A percentile compares a stretch with the other conserved stretches of the same genome.
These are phyloP conservation scores for Eudorcas thomsonii DNA, from an alignment of 2,113 vertebrate genomes.

Conservation along the genomic window DNA sequence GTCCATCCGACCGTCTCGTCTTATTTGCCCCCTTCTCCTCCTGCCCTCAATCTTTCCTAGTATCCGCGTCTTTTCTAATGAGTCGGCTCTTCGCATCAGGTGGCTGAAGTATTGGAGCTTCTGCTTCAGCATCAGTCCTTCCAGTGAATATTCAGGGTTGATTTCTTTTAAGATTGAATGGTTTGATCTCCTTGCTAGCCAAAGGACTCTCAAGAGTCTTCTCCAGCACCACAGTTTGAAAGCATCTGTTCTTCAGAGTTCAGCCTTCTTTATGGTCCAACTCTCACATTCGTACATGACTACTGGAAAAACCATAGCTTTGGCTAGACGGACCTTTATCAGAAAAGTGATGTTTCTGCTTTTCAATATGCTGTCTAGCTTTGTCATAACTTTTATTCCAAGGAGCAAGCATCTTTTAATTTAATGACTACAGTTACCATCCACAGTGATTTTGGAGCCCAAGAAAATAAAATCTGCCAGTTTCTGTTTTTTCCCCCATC, in stretches of 20 bases:
- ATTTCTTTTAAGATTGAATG: background rate
- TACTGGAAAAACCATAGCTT: background rate
- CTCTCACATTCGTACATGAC: background rate
- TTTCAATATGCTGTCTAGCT: background rate
- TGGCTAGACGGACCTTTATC: background rate
- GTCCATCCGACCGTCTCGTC: background rate
- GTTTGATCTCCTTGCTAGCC: background rate
- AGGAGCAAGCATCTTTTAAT: background rate
- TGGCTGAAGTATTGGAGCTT: background rate
- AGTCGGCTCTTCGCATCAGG: rapidly evolving
- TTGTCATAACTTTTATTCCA: background rate
- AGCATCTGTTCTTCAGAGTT: background rate
- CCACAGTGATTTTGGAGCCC: background rate
- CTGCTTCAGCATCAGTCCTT: background rate
- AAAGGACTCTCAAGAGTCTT: background rate
- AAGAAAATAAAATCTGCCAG: background rate
- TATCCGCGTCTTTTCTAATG: background rate
- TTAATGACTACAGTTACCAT: background rate
- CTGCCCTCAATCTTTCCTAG: background rate
- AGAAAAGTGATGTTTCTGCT: background rate
- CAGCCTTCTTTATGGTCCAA: background rate
- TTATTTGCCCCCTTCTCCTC: background rate
- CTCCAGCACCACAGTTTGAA: background rate
- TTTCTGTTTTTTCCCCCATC: background rate
- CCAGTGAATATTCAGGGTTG: background rate